Evolutionary conservation across 2,888 invertebrate genomes (phyloP), one percentile per base, ranked within the genome.

Genomic region (Ditylenchus weischeri): DNA sequence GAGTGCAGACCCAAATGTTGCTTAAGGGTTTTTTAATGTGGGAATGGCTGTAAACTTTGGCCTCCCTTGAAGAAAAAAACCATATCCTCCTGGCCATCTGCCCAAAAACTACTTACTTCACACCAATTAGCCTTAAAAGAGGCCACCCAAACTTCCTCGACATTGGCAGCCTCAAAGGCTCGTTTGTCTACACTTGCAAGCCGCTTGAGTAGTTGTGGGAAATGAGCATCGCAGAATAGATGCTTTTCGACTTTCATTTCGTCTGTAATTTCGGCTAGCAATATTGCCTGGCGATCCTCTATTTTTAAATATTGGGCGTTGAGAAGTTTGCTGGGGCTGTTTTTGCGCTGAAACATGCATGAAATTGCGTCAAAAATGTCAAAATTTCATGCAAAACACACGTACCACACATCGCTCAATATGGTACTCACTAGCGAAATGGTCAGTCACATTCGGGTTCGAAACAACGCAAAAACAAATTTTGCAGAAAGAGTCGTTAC

Each of bases 361-460:
- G n/a, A n/a, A n/a, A 29, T 29, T 29, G 29, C 3, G 29, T 29
- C 29, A 29, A 29, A 50, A 62, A 19, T 51, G 29, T 49, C 3
- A 13, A n/a, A 62, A 62, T 2, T 21, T 4, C 15, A 29, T 57
- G 23, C 7, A 43, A 43, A 43, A 43, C 43, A 43, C 19, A 47
- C 67, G 23, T 59, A 69, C 69, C 48, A 69, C 54, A 69, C 54
- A 69, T 23, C 69, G 62, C 50, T 66, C 69, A n/a, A 66, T 62
- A 49, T 69, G 69, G 21, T 61, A 54, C 43, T 69, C 69, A 13
- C 58, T 54, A 18, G 69, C 54, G 35, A 69, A 69, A 58, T 69
- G 69, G 21, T 61, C 63, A 10, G 50, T 60, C 6, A 60, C 35
- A 18, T 63, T 58, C 6, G 48, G n/a, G 19, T 64, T 63, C 13